Evolutionary conservation across 1,140 invertebrate species (phyloP).

Genomic region (Zaprionus ornatus): DNA sequence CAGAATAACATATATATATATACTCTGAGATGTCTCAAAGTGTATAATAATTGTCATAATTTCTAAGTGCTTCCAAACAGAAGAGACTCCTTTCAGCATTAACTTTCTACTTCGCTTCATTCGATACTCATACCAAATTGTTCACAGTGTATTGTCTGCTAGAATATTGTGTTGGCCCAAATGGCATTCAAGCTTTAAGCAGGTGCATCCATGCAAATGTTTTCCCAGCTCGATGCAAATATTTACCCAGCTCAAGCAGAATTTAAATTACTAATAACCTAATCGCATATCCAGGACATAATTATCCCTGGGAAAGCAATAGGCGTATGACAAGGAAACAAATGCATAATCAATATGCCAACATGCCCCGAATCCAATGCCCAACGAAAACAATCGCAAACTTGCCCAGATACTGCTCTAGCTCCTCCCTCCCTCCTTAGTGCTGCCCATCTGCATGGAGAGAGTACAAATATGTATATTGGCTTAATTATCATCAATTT

Average conservation of each 20-base stretch:
- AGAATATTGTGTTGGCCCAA: not conserved
- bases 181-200: not conserved
- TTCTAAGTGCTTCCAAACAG: too few relatives aligned
- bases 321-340: conserved; percentile 54
- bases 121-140: not conserved
- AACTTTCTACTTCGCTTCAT: too few relatives aligned
- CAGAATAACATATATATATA: too few relatives aligned
- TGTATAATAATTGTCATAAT: too few relatives aligned
- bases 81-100: too few relatives aligned
- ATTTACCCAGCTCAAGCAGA: conserved; percentile 6
- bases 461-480: conserved; percentile 75
- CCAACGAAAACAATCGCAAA: conserved; percentile 66
- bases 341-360: conserved; percentile 72
- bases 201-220: not conserved
- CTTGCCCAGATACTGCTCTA: not conserved
- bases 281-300: conserved; percentile 38
- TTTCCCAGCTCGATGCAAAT: not conserved
- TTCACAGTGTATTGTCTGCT: not conserved
- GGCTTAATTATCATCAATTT: conserved; percentile 81
- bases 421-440: not conserved
- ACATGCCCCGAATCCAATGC: conserved; percentile 53
- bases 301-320: conserved; percentile 43
- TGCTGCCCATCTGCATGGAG: not conserved
- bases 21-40: too few relatives aligned
- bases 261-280: conserved; percentile 37